Evolutionary conservation across 2,797 vertebrate genomes (phyloP).

Genomic region (Clamator glandarius): DNA sequence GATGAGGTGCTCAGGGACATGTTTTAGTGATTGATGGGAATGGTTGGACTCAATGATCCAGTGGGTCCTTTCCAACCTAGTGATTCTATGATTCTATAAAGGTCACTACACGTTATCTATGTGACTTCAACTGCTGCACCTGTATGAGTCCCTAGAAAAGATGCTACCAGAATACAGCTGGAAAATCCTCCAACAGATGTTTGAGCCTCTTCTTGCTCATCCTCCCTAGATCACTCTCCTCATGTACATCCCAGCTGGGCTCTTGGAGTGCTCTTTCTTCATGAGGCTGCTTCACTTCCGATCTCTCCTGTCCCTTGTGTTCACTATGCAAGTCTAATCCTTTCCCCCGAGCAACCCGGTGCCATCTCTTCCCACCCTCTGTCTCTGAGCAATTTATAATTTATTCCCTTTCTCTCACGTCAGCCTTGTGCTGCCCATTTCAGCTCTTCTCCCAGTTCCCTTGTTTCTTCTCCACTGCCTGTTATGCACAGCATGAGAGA

Average conservation of each 20-base stretch:
- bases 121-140: not conserved
- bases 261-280: not conserved
- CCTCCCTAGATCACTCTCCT: not conserved
- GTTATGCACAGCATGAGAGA: accelerated
- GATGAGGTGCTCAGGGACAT: too few relatives aligned
- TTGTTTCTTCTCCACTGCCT: not conserved
- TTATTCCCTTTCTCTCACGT: not conserved
- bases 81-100: too few relatives aligned
- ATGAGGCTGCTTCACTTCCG: accelerated
- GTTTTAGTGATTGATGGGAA: too few relatives aligned
- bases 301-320: not conserved
- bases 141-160: not conserved
- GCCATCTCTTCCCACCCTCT: not conserved
- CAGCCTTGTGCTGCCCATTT: not conserved
- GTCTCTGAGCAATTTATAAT: not conserved
- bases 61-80: too few relatives aligned
- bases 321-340: not conserved
- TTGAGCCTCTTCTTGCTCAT: not conserved
- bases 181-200: not conserved
- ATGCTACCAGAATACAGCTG: not conserved
- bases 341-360: not conserved
- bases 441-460: not conserved
- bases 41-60: too few relatives aligned
- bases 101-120: not conserved
- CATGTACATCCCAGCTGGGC: accelerated